Evolutionary conservation across 2,888 invertebrate species (phyloP).

Genomic region (Mesochorus sp.): DNA sequence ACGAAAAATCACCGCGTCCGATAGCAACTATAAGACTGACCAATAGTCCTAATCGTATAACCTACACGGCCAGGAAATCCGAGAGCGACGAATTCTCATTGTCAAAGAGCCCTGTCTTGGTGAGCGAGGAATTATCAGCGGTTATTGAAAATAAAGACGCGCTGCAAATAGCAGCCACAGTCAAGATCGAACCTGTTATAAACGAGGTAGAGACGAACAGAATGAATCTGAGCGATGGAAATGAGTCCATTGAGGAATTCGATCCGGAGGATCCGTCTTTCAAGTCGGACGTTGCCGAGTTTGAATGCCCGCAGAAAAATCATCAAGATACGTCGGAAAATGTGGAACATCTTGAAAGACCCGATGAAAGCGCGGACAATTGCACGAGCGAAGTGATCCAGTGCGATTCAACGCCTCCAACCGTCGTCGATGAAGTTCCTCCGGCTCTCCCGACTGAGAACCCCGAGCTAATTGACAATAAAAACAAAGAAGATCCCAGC

Average conservation of each 20-base stretch:
- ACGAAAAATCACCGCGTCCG: conserved; percentile 29
- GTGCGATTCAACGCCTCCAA: not conserved
- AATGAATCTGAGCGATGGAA: conserved; percentile 67
- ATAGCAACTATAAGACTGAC: not conserved
- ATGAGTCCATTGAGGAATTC: conserved; percentile 79
- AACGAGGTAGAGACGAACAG: not conserved
- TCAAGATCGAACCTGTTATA: not conserved
- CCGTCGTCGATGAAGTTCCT: not conserved
- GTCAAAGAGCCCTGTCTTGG: not conserved
- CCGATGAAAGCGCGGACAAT: conserved; percentile 39
- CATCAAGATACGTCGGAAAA: conserved; percentile 54
- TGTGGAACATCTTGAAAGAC: conserved; percentile 31
- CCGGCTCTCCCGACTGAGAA: not conserved
- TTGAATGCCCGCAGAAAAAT: too few relatives aligned
- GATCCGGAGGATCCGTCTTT: conserved; percentile 77
- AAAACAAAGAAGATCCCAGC: conserved; percentile 14
- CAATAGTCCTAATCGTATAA: conserved; percentile 4
- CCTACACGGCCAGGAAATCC: conserved; percentile 25
- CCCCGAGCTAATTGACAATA: not conserved
- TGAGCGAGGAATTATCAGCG: not conserved
- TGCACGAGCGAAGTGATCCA: conserved; percentile 38
- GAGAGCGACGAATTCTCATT: conserved; percentile 26
- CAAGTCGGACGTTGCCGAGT: conserved; percentile 66
- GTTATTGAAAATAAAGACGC: not conserved
- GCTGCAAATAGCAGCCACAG: not conserved